Conservation (phyloP, 2,113 vertebrate genomes). For the Anguilla rostrata region DNA sequence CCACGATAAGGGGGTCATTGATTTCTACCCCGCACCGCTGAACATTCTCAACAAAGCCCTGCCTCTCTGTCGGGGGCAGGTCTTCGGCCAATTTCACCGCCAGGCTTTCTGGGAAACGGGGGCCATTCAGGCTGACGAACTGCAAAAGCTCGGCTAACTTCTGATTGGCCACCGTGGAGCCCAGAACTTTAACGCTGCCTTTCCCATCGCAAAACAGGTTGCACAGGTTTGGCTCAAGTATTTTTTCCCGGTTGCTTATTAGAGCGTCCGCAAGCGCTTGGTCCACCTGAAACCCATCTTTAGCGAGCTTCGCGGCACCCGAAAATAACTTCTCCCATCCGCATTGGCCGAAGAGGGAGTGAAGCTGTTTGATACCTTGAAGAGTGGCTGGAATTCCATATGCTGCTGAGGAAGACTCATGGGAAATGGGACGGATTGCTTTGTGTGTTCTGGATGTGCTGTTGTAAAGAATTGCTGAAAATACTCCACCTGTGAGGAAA, state of each 20-base stretch:
- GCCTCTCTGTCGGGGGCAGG: slow-evolving; percentile 35
- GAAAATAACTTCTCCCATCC: slow-evolving; percentile 56
- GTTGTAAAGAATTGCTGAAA: slow-evolving; percentile 55
- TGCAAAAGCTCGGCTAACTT: slow-evolving; percentile 50
- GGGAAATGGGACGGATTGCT: slow-evolving; percentile 46
- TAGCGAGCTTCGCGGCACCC: slow-evolving; percentile 40
- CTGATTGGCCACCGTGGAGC: slow-evolving; percentile 39
- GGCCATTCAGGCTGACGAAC: slow-evolving; percentile 33
- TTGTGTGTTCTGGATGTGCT: slow-evolving; percentile 45
- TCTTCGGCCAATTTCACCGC: slow-evolving; percentile 51
- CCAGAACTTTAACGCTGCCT: slow-evolving; percentile 31
- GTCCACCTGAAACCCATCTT: slow-evolving; percentile 62
- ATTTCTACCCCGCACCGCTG: slow-evolving; percentile 33
- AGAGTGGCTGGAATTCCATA: slow-evolving; percentile 41
- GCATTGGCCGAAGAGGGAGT: slow-evolving; percentile 49
- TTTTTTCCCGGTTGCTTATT: slow-evolving; percentile 39
- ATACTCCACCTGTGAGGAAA: slow-evolving; percentile 43
- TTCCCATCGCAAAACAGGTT: slow-evolving; percentile 48
- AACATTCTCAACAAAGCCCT: slow-evolving; percentile 25
- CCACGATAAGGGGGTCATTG: slow-evolving; percentile 39
- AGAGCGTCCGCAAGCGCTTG: slow-evolving; percentile 44
- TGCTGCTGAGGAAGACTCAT: slow-evolving; percentile 12
- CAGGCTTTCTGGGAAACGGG: slow-evolving; percentile 43
- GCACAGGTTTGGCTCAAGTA: slow-evolving; percentile 52
- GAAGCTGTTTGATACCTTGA: slow-evolving; percentile 50